phyloP scores from a whole-genome alignment of 2,113 vertebrate genomes.

The Stomatorhinus ivindoensis region DNA sequence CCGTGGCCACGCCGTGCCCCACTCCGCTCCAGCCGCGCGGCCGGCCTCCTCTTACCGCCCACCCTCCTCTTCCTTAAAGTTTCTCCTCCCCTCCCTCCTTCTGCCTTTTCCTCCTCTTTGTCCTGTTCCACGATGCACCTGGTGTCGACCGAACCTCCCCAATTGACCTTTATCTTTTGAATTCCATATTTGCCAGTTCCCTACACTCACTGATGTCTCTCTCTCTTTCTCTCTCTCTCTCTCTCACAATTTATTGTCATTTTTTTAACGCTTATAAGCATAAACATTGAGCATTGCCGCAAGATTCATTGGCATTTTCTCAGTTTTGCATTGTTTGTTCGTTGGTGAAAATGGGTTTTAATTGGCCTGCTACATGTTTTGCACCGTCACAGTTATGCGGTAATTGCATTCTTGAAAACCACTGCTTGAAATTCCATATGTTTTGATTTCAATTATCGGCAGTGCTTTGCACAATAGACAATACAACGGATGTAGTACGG shows the following conservation, averaged over 20 bases:
- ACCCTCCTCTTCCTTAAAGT: background rate
- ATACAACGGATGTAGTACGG: background rate
- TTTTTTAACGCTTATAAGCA: background rate
- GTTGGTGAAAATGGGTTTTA: background rate
- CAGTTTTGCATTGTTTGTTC: background rate
- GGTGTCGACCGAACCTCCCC: background rate
- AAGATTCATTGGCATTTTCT: background rate
- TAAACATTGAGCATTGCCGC: background rate
- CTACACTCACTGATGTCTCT: background rate
- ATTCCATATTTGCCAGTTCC: background rate
- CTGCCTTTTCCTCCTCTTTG: constrained; percentile 28
- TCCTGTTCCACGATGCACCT: background rate
- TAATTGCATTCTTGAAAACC: background rate
- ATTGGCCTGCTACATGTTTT: background rate
- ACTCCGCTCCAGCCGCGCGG: background rate
- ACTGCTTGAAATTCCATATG: background rate
- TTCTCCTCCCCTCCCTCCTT: constrained; percentile 31
- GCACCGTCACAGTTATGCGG: background rate
- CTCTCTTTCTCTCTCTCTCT: background rate
- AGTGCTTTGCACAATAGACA: background rate
- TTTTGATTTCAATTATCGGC: background rate
- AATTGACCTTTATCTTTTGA: background rate
- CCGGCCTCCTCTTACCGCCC: background rate
- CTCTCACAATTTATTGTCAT: background rate
- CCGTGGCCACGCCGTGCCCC: background rate